phyloP scores from a whole-genome alignment of 1,140 invertebrate genomes.

The honey bee (Apis mellifera) region Amel_HAv3.1 CM009939.2:11746501-11747000 shows the following conservation, averaged over 20 bases:
- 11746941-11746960: slow-evolving; percentile 9
- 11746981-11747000: slow-evolving; percentile 72
- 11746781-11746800: not conserved
- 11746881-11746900: slow-evolving; percentile 64
- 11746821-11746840: slow-evolving; percentile 66
- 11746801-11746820: slow-evolving; percentile 60
- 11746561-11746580: too few species aligned
- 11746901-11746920: not conserved
- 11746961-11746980: slow-evolving; percentile 51
- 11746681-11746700: too few species aligned
- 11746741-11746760: not conserved
- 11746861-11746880: slow-evolving; percentile 73
- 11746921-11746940: not conserved
- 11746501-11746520: too few species aligned
- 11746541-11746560: too few species aligned
- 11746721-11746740: too few species aligned
- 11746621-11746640: too few species aligned
- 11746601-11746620: too few species aligned
- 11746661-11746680: too few species aligned
- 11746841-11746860: slow-evolving; percentile 67
- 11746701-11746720: too few species aligned
- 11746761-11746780: slow-evolving; percentile 21
- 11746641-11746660: too few species aligned
- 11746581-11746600: too few species aligned
- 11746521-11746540: too few species aligned